Evolutionary conservation across 2,888 invertebrate genomes (phyloP), one percentile per base, ranked within the genome.

Genomic region (Zhuqinia jingwanae): DNA sequence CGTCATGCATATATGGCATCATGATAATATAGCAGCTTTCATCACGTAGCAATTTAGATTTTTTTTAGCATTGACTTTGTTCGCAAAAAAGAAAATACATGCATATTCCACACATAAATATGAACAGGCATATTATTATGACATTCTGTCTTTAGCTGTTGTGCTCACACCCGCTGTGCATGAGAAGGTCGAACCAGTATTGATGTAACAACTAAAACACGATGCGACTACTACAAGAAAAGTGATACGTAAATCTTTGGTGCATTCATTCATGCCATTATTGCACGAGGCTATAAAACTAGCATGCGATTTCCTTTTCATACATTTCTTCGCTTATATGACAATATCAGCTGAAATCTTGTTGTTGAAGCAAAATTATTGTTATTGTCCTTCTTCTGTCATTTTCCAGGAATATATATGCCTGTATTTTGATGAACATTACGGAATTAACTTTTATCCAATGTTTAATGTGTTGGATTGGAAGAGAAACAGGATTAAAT

Each of bases 41-140:
- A 58, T 79, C 53, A 76, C 63, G 56, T 27, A 58, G 25, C 60
- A 27, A 85, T 65, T 76, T 56, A 36, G 56, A 65, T 45, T 85
- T n/a, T n/a, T n/a, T n/a, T n/a, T 78, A 84, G 73, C 79, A 85
- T 85, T 85, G 85, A 85, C 85, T 85, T 84, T 77, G 65, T 27
- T 76, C 36, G 36, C 8, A 6, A 60, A 63, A 58, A 76, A 56
- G 45, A 79, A 25, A 56, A 17, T 36, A 56, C 36, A 65, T 56
- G n/a, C n/a, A n/a, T n/a, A n/a, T n/a, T n/a, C n/a, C n/a, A n/a
- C n/a, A n/a, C n/a, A n/a, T n/a, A n/a, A n/a, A n/a, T n/a, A n/a
- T n/a, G n/a, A n/a, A n/a, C n/a, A n/a, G n/a, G n/a, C n/a, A n/a
- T n/a, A n/a, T n/a, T n/a, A n/a, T n/a, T n/a, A n/a, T 36, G 36